A percentile compares a stretch with the other conserved stretches of the same genome.
These are phyloP conservation scores for Schlechtendalia chinensis DNA, from an alignment of 1,140 invertebrate genomes.

Conservation along the genomic window DNA sequence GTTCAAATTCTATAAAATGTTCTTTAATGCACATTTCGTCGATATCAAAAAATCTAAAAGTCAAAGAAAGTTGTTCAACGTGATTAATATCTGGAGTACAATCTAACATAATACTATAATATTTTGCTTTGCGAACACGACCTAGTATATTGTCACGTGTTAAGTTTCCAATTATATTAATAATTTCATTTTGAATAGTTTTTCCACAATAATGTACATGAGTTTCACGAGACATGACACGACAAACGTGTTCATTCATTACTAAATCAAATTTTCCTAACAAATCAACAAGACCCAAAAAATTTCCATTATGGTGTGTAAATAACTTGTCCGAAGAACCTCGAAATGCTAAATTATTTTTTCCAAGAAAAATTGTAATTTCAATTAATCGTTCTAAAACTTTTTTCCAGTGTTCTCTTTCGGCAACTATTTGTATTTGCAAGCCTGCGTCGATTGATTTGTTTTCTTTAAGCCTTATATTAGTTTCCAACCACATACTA, in stretches of 20 bases:
- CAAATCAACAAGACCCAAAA: neutral
- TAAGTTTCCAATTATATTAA: neutral
- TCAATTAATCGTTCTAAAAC: slow-evolving; percentile 4
- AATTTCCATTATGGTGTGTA: neutral
- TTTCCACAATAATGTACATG: neutral
- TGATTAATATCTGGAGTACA: neutral
- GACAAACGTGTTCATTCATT: neutral
- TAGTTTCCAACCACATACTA: neutral
- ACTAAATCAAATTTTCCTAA: neutral
- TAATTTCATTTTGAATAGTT: slow-evolving; percentile 5
- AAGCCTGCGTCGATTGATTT: neutral
- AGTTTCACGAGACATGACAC: neutral
- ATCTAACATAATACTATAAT: neutral
- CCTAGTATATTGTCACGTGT: too few species aligned
- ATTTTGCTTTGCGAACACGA: neutral
- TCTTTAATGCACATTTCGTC: neutral
- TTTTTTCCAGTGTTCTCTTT: neutral
- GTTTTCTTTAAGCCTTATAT: neutral
- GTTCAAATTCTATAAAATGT: neutral
- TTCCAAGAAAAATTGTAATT: neutral
- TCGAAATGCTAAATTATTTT: slow-evolving; percentile 1
- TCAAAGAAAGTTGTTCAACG: neutral
- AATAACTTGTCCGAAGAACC: slow-evolving; percentile 1
- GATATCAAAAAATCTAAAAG: too few species aligned
- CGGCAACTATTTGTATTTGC: neutral